These are phyloP conservation scores for Nephrotoma appendiculata DNA, from an alignment of 2,888 invertebrate genomes.

Conservation along the genomic window DNA sequence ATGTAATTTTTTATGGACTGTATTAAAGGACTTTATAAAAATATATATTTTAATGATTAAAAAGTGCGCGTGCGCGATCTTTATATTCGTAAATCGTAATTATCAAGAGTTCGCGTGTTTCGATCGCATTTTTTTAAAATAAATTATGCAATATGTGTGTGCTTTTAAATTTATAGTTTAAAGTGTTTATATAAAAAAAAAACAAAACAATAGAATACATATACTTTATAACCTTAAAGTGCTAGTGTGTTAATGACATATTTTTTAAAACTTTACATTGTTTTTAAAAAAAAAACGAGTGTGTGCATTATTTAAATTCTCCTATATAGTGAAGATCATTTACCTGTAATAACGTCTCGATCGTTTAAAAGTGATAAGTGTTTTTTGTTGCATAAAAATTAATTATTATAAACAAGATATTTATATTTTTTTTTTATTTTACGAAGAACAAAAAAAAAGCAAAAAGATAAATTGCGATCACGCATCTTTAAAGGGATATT, in stretches of 20 bases:
- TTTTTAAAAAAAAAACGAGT: background rate
- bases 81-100: no score
- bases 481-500: background rate
- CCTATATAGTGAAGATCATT: background rate
- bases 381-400: background rate
- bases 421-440: background rate
- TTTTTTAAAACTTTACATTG: background rate
- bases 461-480: background rate
- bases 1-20: background rate
- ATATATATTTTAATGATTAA: background rate
- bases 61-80: background rate
- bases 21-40: background rate
- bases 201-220: background rate
- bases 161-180: background rate
- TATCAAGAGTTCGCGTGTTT: background rate
- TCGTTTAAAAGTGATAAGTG: background rate
- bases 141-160: background rate
- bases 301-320: background rate
- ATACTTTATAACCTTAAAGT: background rate
- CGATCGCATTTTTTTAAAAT: background rate
- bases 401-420: background rate
- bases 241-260: background rate
- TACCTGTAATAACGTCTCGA: background rate
- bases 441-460: background rate
- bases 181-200: background rate